Percentiles rank a stretch among this genome's conserved stretches.
These are phyloP conservation scores for Melanotaenia boesemani DNA, from an alignment of 2,797 vertebrate genomes.

Conservation along the genomic window DNA sequence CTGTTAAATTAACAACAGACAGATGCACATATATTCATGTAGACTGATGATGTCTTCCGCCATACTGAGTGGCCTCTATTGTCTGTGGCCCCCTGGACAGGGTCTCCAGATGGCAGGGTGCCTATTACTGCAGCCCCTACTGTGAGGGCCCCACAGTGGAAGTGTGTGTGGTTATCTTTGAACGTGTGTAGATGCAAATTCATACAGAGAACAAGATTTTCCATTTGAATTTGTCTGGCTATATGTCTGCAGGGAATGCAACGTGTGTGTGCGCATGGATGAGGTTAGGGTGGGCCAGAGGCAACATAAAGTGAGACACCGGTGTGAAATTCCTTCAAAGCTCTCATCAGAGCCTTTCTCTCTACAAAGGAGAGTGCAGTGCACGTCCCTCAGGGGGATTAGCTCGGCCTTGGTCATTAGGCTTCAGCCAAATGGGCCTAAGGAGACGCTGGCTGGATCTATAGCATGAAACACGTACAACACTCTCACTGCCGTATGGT, in stretches of 20 bases:
- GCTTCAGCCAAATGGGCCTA: slow-evolving; percentile 70
- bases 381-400: slow-evolving; percentile 61
- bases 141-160: slow-evolving; percentile 73
- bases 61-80: slow-evolving; percentile 75
- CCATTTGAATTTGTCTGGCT: slow-evolving; percentile 19
- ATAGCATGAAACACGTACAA: slow-evolving; percentile 71
- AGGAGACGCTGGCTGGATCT: slow-evolving; percentile 66
- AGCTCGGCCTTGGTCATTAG: slow-evolving; percentile 73
- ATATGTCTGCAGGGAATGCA: slow-evolving; percentile 47
- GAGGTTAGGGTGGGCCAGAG: slow-evolving; percentile 54
- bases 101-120: slow-evolving; percentile 81
- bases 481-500: slow-evolving; percentile 60
- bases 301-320: slow-evolving; percentile 62
- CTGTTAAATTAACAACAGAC: slow-evolving; percentile 50
- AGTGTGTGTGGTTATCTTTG: slow-evolving; percentile 29
- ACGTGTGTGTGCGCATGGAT: slow-evolving; percentile 18
- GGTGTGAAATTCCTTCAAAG: slow-evolving; percentile 81
- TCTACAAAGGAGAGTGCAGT: slow-evolving; percentile 59
- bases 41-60: slow-evolving; percentile 58
- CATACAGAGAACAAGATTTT: slow-evolving; percentile 17
- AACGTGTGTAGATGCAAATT: slow-evolving; percentile 45
- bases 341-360: slow-evolving; percentile 37
- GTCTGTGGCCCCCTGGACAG: slow-evolving; percentile 78
- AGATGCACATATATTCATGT: slow-evolving; percentile 37
- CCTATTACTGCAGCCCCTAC: slow-evolving; percentile 78